Evolutionary conservation across 2,888 invertebrate species (phyloP).

Genomic region (Sthenelais limicola): DNA sequence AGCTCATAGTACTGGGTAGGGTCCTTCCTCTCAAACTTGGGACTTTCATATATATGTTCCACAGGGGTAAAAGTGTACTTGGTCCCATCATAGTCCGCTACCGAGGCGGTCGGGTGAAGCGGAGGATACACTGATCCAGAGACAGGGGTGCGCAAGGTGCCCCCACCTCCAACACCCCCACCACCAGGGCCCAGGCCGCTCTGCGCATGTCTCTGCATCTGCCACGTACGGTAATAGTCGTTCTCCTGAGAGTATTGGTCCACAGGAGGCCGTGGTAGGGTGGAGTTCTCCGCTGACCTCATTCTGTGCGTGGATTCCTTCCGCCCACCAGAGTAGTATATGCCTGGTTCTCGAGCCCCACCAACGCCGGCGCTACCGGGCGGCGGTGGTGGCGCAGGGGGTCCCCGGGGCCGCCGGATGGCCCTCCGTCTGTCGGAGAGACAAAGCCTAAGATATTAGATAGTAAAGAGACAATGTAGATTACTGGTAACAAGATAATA

Average conservation of each 20-base stretch:
- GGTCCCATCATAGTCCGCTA: background rate
- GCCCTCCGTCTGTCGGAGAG: background rate
- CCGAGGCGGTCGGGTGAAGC: background rate
- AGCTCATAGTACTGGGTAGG: conserved; percentile 36
- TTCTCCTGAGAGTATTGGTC: conserved; percentile 34
- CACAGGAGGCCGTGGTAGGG: conserved; percentile 15
- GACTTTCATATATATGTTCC: conserved; percentile 39
- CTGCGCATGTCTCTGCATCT: conserved; percentile 36
- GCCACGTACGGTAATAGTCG: conserved; percentile 40
- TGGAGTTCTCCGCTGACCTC: conserved; percentile 15
- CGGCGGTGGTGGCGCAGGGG: conserved; percentile 7
- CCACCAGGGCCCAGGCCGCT: background rate
- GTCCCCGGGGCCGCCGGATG: conserved; percentile 7
- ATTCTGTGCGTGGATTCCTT: conserved; percentile 16
- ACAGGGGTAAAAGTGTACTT: conserved; percentile 28
- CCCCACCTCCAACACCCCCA: background rate
- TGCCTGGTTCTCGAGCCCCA: conserved; percentile 2
- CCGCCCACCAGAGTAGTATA: conserved; percentile 31
- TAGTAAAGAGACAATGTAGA: background rate
- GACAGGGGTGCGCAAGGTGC: background rate
- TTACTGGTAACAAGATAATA: background rate
- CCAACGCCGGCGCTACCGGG: too few species aligned
- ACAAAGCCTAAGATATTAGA: background rate
- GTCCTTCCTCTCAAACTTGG: conserved; percentile 36
- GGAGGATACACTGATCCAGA: conserved; percentile 5